phyloP scores from a whole-genome alignment of 2,888 invertebrate genomes.

The Osmoderma eremita region DNA sequence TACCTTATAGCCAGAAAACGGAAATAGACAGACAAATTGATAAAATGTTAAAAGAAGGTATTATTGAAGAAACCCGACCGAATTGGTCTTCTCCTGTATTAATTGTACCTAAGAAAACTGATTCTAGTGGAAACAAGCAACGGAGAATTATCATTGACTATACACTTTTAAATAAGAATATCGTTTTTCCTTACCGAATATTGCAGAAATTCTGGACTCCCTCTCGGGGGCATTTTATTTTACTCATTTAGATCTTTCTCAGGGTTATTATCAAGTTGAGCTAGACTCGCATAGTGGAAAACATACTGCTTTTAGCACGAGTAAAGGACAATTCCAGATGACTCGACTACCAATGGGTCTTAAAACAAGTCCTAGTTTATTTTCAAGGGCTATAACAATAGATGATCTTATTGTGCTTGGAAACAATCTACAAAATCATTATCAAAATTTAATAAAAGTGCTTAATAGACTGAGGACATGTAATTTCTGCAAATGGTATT shows the following conservation, averaged over 20 bases:
- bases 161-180: slow-evolving; percentile 39
- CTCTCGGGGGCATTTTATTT: slow-evolving; percentile 50
- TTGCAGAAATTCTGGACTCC: slow-evolving; percentile 51
- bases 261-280: slow-evolving; percentile 52
- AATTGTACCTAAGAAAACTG: slow-evolving; percentile 31
- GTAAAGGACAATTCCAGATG: slow-evolving; percentile 50
- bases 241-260: slow-evolving; percentile 48
- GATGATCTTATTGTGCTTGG: slow-evolving; percentile 23
- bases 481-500: slow-evolving; percentile 50
- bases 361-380: slow-evolving; percentile 3
- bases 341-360: background rate
- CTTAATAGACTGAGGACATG: slow-evolving; percentile 48
- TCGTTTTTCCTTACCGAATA: slow-evolving; percentile 48
- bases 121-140: slow-evolving; percentile 25
- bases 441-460: slow-evolving; percentile 33
- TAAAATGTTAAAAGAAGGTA: slow-evolving; percentile 37
- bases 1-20: slow-evolving; percentile 27
- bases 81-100: slow-evolving; percentile 39
- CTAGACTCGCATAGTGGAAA: slow-evolving; percentile 45
- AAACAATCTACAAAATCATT: slow-evolving; percentile 16
- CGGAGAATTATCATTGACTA: slow-evolving; percentile 42
- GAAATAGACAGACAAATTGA: slow-evolving; percentile 33
- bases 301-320: slow-evolving; percentile 50
- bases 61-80: slow-evolving; percentile 41
- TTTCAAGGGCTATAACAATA: slow-evolving; percentile 13